phyloP scores from a whole-genome alignment of 2,113 vertebrate species.

The Muntiacus muntjak region DNA sequence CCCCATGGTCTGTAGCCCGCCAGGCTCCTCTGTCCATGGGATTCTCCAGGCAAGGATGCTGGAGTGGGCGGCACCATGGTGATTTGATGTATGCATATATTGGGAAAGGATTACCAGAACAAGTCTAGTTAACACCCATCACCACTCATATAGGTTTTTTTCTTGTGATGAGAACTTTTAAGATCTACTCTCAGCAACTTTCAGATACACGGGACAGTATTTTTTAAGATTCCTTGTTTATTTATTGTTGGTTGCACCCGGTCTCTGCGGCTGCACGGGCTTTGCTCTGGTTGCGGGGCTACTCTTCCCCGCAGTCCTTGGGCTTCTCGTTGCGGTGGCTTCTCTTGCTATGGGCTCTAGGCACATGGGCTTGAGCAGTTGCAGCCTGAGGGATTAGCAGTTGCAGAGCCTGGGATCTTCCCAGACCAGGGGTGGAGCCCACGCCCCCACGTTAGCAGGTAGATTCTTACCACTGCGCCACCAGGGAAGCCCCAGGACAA shows the following conservation, averaged over 20 bases:
- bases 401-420: not conserved
- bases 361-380: not conserved
- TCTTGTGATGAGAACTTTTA: not conserved
- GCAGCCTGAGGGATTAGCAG: not conserved
- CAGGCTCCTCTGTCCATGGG: not conserved
- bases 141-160: not conserved
- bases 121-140: not conserved
- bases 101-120: not conserved
- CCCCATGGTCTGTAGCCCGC: not conserved
- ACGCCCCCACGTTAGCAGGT: not conserved
- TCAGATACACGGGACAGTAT: not conserved
- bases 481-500: not conserved
- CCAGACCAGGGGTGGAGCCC: not conserved
- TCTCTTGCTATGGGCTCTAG: not conserved
- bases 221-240: not conserved
- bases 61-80: not conserved
- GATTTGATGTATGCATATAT: not conserved
- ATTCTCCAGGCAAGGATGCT: not conserved
- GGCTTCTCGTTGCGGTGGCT: rapidly evolving
- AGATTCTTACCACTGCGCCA: not conserved
- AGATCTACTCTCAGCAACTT: not conserved
- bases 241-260: not conserved
- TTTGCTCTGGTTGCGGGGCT: not conserved
- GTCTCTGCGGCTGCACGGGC: rapidly evolving
- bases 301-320: not conserved